Base-by-base conservation (phyloP, 2,888 invertebrate genomes). In the Eupithecia inturbata region DNA sequence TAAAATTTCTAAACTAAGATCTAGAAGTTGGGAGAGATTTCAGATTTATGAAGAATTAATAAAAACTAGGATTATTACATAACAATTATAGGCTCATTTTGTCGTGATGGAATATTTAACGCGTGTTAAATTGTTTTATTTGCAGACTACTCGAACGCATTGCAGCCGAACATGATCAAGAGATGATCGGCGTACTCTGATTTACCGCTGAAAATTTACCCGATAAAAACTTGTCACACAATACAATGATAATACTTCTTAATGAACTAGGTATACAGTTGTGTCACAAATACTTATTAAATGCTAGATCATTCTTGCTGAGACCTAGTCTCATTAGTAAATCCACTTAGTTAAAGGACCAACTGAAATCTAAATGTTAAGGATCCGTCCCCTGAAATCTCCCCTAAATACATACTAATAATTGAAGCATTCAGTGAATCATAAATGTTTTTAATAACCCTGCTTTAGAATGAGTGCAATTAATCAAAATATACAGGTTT, bases 341-440 rank as follows among this genome's bases (percentile, higher is more conserved):
- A 4, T n/a, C n/a, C n/a, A n/a, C n/a, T n/a, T n/a, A 12, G 3
- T 26, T 12, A 1, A 22, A n/a, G 12, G 0, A n/a, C 10, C 28
- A 60, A 28, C 5, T 16, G 28, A 60, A 60, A 26, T 60, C 5
- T 28, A 19, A 12, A 28, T 26, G 12, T 28, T 14, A 16, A 6
- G 16, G 5, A 3, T 22, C 0, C 3, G 85, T 53, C 4, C 19
- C 49, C 86, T 89, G 89, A 91, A 91, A 89, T 85, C 89, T 83
- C 81, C 81, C 84, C 81, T 72, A 77, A 76, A 78, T 84, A 87
- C 74, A 76, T 79, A 83, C 89, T 91, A 92, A 81, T 92, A 92
- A 92, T 93, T 92, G 91, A 92, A 93, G 92, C 91, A 84, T 83
- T 88, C 26, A 83, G 85, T 84, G 82, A 82, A 77, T 77, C 78